Evolutionary conservation across 2,888 invertebrate genomes (phyloP).

Genomic region (Luperina nickerlii): DNA sequence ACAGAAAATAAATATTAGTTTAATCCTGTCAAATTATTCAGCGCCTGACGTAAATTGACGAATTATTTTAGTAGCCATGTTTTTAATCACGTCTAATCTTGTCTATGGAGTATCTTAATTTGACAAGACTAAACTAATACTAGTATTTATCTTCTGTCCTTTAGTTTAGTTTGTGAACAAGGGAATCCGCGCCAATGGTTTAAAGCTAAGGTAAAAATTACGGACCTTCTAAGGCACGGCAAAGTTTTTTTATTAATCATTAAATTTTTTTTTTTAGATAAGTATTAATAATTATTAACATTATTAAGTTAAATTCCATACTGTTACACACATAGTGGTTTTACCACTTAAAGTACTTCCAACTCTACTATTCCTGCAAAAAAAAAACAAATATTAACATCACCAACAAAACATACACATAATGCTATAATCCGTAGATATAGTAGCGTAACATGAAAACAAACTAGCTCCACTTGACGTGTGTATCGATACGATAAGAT

Average conservation of each 20-base stretch:
- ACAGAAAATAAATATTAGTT: no score
- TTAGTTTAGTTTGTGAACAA: no score
- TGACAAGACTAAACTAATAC: no score
- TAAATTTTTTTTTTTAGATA: not conserved
- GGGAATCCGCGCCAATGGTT: not conserved
- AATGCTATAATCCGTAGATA: conserved; percentile 12
- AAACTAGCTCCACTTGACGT: conserved; percentile 52
- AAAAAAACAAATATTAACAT: conserved; percentile 15
- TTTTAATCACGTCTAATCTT: no score
- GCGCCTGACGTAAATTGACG: no score
- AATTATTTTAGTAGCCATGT: no score
- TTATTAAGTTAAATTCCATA: not conserved
- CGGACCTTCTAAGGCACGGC: not conserved
- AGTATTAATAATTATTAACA: not conserved
- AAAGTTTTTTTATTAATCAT: not conserved
- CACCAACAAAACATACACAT: not conserved
- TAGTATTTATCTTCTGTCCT: no score
- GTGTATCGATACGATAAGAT: conserved; percentile 31
- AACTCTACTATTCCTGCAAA: not conserved
- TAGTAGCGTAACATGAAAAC: conserved; percentile 41
- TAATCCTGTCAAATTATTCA: no score
- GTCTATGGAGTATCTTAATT: no score
- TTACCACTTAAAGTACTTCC: not conserved
- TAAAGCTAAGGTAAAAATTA: not conserved
- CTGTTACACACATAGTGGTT: not conserved